Evolutionary conservation across 1,140 invertebrate species (phyloP), one percentile per base, ranked within the genome.

Genomic region (Bombus waltoni): DNA sequence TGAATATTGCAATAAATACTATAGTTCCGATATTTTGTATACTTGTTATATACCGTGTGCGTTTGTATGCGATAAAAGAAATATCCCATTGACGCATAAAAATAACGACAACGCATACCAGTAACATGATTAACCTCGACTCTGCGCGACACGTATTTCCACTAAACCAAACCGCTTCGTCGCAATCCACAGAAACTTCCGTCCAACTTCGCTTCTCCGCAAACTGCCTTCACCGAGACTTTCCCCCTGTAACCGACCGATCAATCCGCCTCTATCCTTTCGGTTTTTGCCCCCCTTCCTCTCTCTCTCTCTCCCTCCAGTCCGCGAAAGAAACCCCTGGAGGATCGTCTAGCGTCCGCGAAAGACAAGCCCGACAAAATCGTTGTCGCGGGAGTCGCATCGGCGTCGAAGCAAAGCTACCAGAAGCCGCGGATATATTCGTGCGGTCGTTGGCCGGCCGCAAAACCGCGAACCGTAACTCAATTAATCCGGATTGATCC

Each of bases 401-500:
- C 35, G 38, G 38, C 78, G 47, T 35, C 22, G 47, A 35, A 57
- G 42, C 71, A 84, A 89, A 90, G 86, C 82, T 84, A 77, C 70
- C 85, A 79, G 84, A 90, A 92, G 88, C 86, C 78, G 87, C 83
- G 90, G 91, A 91, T 90, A 93, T 90, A 88, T 92, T 90, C 89
- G 88, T 92, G 93, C 87, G 93, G 93, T 92, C 86, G 84, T 91
- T 88, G 89, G 87, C 84, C 84, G 84, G 80, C 92, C 92, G 66
- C 89, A 88, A 91, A 91, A 88, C 93, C 92, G 89, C 91, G 91
- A 88, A 90, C 92, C 92, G 92, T 94, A 93, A 93, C 93, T 94
- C 93, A 93, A 94, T 94, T 94, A 94, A 94, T 93, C 92, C 91
- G 88, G 91, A 94, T 94, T 94, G 93, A 94, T 93, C 91, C 87